Percentiles rank a stretch among this genome's conserved stretches.
phyloP scores from a whole-genome alignment of 2,888 invertebrate genomes.

The Athripsodes cinereus region DNA sequence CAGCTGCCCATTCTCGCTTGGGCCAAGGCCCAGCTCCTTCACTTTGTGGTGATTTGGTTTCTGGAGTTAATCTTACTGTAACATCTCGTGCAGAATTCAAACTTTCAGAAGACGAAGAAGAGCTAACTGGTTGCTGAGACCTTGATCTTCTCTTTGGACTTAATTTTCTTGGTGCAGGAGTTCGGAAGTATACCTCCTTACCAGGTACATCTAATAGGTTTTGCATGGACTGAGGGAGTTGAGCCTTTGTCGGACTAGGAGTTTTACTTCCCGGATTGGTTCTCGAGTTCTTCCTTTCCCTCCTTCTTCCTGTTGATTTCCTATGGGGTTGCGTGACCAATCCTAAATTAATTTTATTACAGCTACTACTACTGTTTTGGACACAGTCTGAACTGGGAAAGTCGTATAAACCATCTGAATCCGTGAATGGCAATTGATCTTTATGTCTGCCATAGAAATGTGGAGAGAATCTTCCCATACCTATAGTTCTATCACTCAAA shows the following conservation, averaged over 20 bases:
- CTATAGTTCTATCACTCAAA: conserved; percentile 62
- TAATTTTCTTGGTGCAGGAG: conserved; percentile 43
- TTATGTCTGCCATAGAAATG: conserved; percentile 64
- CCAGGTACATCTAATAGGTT: conserved; percentile 57
- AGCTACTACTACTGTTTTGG: conserved; percentile 41
- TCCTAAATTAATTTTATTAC: conserved; percentile 32
- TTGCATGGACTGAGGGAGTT: conserved; percentile 50
- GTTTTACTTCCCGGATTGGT: conserved; percentile 41
- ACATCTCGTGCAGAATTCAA: conserved; percentile 46
- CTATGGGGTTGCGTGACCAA: conserved; percentile 48
- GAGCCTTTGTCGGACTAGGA: conserved; percentile 51
- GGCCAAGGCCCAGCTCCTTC: conserved; percentile 38
- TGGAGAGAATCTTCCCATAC: conserved; percentile 62
- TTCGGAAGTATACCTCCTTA: conserved; percentile 38
- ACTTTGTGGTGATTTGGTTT: conserved; percentile 38
- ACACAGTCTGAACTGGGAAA: conserved; percentile 70
- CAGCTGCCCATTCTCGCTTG: conserved; percentile 38
- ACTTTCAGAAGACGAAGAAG: conserved; percentile 57
- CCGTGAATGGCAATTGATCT: conserved; percentile 61
- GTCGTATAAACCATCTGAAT: conserved; percentile 75
- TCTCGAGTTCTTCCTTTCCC: conserved; percentile 54
- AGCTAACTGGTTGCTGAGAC: conserved; percentile 47
- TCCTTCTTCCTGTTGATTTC: conserved; percentile 56
- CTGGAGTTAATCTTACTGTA: conserved; percentile 32
- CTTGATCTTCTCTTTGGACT: conserved; percentile 54